Evolutionary conservation across 2,797 vertebrate species (phyloP).

Genomic region (Neoniphon sammara): DNA sequence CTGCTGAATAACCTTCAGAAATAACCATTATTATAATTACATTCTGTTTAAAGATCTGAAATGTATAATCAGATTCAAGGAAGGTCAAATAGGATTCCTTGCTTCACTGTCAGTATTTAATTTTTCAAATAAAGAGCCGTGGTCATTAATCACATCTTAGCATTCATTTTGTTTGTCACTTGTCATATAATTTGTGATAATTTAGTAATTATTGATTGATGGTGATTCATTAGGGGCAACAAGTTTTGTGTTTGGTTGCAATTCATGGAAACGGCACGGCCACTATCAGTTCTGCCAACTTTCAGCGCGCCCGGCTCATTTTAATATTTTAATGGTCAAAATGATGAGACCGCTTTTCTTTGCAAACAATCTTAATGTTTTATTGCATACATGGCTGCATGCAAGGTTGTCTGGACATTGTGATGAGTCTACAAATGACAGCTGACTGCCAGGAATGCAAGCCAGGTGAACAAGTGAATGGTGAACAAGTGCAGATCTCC

Average conservation of each 20-base stretch:
- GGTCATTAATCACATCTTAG: slow-evolving; percentile 27
- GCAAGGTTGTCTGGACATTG: slow-evolving; percentile 15
- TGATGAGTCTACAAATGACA: slow-evolving; percentile 35
- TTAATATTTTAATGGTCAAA: slow-evolving; percentile 41
- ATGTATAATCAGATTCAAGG: slow-evolving; percentile 33
- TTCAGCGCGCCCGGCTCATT: background rate
- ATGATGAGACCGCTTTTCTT: background rate
- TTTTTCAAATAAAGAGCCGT: slow-evolving; percentile 2
- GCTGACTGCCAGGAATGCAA: slow-evolving; percentile 28
- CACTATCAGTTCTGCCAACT: background rate
- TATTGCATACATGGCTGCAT: slow-evolving; percentile 26
- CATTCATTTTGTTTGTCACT: slow-evolving; percentile 31
- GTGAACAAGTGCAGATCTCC: slow-evolving; percentile 6
- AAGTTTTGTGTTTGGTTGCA: slow-evolving; percentile 18
- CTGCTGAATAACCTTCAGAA: slow-evolving; percentile 38
- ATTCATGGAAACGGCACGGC: background rate
- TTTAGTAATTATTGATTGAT: slow-evolving; percentile 17
- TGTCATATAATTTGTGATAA: slow-evolving; percentile 1
- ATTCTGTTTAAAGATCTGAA: slow-evolving; percentile 16
- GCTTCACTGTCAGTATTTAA: slow-evolving; percentile 1
- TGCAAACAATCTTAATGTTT: slow-evolving; percentile 40
- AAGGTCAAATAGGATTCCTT: slow-evolving; percentile 37
- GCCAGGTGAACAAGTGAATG: no score
- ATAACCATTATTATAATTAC: slow-evolving; percentile 1
- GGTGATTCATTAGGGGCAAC: background rate